Percentiles rank a stretch among this genome's conserved stretches.
Conservation (phyloP, 2,888 invertebrate genomes). For the Esperia sulphurella region DNA sequence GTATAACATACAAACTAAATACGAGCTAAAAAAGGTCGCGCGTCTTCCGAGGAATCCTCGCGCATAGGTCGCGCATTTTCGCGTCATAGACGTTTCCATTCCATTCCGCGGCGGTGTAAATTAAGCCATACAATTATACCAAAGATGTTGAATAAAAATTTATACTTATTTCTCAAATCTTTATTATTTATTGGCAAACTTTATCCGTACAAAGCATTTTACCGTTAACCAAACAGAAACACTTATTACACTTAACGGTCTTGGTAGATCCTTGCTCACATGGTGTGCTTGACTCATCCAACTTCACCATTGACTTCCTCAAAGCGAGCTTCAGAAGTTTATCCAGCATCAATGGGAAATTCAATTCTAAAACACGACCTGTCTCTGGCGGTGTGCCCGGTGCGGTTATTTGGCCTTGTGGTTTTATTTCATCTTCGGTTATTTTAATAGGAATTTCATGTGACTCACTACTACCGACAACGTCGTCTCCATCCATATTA, state of each 20-base stretch:
- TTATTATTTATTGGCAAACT: background rate
- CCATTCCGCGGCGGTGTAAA: no score
- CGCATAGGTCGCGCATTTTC: no score
- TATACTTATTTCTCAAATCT: background rate
- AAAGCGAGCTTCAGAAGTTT: slow-evolving; percentile 36
- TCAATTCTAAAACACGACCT: slow-evolving; percentile 19
- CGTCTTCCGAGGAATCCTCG: no score
- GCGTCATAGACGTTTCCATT: no score
- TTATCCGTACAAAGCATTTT: slow-evolving; percentile 51
- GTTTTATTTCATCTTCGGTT: background rate
- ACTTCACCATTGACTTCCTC: slow-evolving; percentile 43
- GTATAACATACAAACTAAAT: no score
- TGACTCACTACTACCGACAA: slow-evolving; percentile 3
- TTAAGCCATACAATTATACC: no score
- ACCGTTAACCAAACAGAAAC: slow-evolving; percentile 51
- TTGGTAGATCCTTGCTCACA: slow-evolving; percentile 39
- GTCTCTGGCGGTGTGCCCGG: background rate
- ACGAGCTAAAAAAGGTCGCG: no score
- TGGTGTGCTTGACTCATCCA: slow-evolving; percentile 19
- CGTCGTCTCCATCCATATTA: slow-evolving; percentile 13
- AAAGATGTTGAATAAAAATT: no score
- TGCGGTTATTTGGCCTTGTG: no score
- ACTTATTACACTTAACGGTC: slow-evolving; percentile 40
- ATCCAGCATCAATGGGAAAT: slow-evolving; percentile 33
- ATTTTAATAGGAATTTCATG: background rate